A percentile compares a stretch with the other conserved stretches of the same genome.
Evolutionary conservation across 2,888 invertebrate species (phyloP).

Genomic region (Scrobipalpa costella): DNA sequence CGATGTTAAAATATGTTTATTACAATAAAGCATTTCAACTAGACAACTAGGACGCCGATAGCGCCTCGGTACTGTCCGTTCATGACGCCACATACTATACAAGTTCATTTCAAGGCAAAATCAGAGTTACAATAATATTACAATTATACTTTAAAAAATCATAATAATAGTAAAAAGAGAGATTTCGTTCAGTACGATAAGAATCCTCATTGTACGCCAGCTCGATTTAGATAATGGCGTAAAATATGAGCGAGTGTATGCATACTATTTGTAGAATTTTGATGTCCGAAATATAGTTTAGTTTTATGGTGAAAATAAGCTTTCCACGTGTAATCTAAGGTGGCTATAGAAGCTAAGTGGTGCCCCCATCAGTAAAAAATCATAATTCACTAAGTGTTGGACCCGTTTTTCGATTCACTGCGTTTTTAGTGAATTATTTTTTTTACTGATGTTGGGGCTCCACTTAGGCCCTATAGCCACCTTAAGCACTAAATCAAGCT

Average conservation of each 20-base stretch:
- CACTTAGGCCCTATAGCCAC: too few relatives aligned
- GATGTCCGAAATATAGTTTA: too few relatives aligned
- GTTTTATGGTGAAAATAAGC: too few relatives aligned
- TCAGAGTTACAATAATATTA: conserved; percentile 53
- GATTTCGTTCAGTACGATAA: conserved; percentile 62
- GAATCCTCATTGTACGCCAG: neutral
- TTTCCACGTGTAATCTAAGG: too few relatives aligned
- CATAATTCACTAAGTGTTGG: too few relatives aligned
- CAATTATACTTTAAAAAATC: conserved; percentile 50
- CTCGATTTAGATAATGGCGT: neutral
- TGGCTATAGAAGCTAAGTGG: too few relatives aligned
- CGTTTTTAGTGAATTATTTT: too few relatives aligned
- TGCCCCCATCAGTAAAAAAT: too few relatives aligned
- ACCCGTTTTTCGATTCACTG: too few relatives aligned
- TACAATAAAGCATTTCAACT: conserved; percentile 77
- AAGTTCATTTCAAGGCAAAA: conserved; percentile 60
- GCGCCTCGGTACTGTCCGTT: conserved; percentile 41
- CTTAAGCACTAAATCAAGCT: conserved; percentile 12
- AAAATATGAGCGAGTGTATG: neutral
- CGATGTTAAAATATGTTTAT: conserved; percentile 80
- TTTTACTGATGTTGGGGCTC: too few relatives aligned
- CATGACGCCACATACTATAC: conserved; percentile 58
- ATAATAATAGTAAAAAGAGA: conserved; percentile 48
- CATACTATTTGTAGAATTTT: too few relatives aligned
- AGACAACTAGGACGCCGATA: conserved; percentile 52